Evolutionary conservation across 2,113 vertebrate species (phyloP).

Genomic region (Dasyprocta punctata): DNA sequence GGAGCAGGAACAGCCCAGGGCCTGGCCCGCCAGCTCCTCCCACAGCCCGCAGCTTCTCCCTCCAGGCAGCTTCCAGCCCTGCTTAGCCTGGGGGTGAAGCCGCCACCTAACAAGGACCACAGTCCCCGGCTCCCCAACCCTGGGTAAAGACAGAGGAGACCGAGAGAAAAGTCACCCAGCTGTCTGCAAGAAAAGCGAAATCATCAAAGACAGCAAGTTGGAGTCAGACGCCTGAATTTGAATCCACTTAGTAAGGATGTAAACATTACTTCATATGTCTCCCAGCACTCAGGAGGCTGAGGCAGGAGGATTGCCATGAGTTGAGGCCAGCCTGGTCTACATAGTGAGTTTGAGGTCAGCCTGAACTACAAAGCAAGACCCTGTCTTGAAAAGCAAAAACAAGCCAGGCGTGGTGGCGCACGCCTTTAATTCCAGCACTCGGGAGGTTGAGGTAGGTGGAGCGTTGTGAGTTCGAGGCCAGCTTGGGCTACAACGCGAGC

Average conservation of each 20-base stretch:
- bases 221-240: not conserved
- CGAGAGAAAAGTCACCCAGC: not conserved
- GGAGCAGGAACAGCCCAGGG: not conserved
- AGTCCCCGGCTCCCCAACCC: not conserved
- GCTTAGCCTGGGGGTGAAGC: not conserved
- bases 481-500: too few species aligned
- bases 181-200: constrained; percentile 22
- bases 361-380: not conserved
- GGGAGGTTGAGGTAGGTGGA: too few species aligned
- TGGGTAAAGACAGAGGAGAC: not conserved
- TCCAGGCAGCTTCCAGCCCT: not conserved
- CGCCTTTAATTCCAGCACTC: too few species aligned
- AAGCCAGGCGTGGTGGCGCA: too few species aligned
- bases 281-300: not conserved
- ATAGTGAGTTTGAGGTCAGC: not conserved
- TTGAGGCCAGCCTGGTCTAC: not conserved
- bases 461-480: too few species aligned
- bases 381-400: not conserved
- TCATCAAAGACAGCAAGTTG: too few species aligned
- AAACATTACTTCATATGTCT: not conserved
- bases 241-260: not conserved
- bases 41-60: not conserved
- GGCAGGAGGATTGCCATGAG: not conserved
- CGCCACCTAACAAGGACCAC: not conserved
- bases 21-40: not conserved